phyloP scores from a whole-genome alignment of 2,113 vertebrate genomes.

The Melanostigma gelatinosum region DNA sequence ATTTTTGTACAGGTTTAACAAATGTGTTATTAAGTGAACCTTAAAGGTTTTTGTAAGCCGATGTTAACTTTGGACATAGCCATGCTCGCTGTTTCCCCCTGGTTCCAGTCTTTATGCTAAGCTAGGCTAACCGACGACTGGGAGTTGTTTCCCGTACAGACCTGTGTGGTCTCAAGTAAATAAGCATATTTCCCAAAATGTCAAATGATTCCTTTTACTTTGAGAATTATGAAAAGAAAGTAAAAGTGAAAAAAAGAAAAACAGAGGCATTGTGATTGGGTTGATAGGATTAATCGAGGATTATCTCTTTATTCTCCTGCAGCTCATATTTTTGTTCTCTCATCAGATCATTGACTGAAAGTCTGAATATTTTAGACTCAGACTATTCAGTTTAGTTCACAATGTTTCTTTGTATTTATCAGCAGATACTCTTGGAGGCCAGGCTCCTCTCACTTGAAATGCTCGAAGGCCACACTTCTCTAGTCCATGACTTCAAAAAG shows the following conservation, averaged over 20 bases:
- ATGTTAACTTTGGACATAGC: neutral
- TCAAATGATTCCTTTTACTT: neutral
- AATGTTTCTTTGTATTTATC: slow-evolving; percentile 9
- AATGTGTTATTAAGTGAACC: neutral
- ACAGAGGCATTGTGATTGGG: neutral
- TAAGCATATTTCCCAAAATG: neutral
- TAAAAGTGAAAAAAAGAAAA: neutral
- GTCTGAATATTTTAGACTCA: slow-evolving; percentile 18
- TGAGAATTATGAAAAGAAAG: neutral
- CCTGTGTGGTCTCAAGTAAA: neutral
- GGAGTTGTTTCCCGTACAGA: neutral
- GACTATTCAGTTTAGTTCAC: neutral
- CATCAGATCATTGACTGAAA: slow-evolving; percentile 7
- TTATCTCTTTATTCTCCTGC: neutral
- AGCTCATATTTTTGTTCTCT: slow-evolving; percentile 10
- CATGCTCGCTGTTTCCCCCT: neutral
- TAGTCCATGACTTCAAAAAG: slow-evolving; percentile 1
- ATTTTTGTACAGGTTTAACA: neutral
- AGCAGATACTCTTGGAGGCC: neutral
- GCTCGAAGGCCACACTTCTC: slow-evolving; percentile 2
- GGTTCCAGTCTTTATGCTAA: neutral
- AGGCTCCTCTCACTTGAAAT: neutral
- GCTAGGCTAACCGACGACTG: neutral
- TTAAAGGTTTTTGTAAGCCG: neutral
- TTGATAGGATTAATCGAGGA: neutral